Evolutionary conservation across 1,140 invertebrate genomes (phyloP), one percentile per base, ranked within the genome.

Genomic region (Schlechtendalia chinensis): DNA sequence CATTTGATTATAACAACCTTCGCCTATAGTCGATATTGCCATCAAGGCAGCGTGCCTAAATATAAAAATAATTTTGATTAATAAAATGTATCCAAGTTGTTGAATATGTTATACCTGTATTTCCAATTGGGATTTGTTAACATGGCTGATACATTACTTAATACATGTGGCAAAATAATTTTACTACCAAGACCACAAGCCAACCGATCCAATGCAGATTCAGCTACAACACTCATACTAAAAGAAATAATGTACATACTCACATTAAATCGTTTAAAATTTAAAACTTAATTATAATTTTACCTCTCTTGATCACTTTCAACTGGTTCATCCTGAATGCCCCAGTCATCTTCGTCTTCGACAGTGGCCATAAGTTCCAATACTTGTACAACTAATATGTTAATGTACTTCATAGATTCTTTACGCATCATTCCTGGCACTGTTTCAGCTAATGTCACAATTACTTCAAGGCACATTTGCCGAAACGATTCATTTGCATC

Each of bases 1-100:
- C 98, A 99, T 99, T 86, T 98, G 95, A 86, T 97, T 96, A 85
- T 97, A 94, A 84, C 96, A 98, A 19, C 98, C 98, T 89, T 99
- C 98, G 0, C 98, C 98, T 80, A 98, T 94, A 12, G 97, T 95
- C 17, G 97, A 98, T 29, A 99, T 93, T 6, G 98, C 97, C 96
- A 99, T 99, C 24, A 99, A 89, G 19, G 96, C 98, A 69, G 97
- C 97, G 86, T 99, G 95, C 32, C 97, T 88, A 83, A 86, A 83
- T 63, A 65, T 81, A 29, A 61, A 72, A 59, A 81, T 24, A 12
- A 61, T 45, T n/a, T n/a, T 10, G 3, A 71, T 71, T 11, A 65
- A 32, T 17, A 22, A 50, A 50, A 5, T 50, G 32, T 50, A 50
- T 50, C 32, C 8, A 39, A 39, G n/a, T n/a, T n/a, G 39, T 1